phyloP scores from a whole-genome alignment of 2,888 invertebrate species.

The Lithophane ornitopus region DNA sequence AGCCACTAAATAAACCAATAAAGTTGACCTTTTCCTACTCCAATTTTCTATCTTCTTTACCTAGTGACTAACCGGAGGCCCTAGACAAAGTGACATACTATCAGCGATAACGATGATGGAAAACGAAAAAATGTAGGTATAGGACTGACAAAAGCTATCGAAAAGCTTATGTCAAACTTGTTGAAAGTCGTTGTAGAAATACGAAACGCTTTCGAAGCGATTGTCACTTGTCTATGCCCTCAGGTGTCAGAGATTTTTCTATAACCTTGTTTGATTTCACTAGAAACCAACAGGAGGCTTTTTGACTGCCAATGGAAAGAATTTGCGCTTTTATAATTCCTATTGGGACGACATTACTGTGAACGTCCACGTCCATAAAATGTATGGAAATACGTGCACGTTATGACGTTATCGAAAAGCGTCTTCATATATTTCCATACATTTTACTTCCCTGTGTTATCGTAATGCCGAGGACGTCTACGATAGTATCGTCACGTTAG shows the following conservation, averaged over 20 bases:
- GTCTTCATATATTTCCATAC: not conserved
- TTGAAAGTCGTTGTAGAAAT: too few relatives aligned
- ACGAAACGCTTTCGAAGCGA: too few relatives aligned
- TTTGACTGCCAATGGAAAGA: not conserved
- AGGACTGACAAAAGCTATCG: too few relatives aligned
- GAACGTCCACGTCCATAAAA: not conserved
- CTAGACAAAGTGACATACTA: too few relatives aligned
- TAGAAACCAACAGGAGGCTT: not conserved
- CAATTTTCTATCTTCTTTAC: conserved; percentile 16
- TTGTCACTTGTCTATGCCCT: too few relatives aligned
- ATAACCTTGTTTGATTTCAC: conserved; percentile 19
- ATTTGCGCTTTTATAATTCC: not conserved
- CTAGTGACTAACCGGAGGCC: too few relatives aligned
- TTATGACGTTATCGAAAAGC: not conserved
- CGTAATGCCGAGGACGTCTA: not conserved
- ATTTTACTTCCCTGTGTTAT: not conserved
- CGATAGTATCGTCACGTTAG: not conserved
- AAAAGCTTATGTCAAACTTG: too few relatives aligned
- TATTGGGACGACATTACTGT: not conserved
- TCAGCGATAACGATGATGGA: too few relatives aligned
- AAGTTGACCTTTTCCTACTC: conserved; percentile 32
- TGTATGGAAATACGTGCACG: not conserved
- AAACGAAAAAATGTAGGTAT: too few relatives aligned
- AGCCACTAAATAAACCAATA: conserved; percentile 38
- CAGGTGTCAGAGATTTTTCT: not conserved